Conservation (phyloP, 1,140 invertebrate genomes). For the Cepaea nemoralis region DNA sequence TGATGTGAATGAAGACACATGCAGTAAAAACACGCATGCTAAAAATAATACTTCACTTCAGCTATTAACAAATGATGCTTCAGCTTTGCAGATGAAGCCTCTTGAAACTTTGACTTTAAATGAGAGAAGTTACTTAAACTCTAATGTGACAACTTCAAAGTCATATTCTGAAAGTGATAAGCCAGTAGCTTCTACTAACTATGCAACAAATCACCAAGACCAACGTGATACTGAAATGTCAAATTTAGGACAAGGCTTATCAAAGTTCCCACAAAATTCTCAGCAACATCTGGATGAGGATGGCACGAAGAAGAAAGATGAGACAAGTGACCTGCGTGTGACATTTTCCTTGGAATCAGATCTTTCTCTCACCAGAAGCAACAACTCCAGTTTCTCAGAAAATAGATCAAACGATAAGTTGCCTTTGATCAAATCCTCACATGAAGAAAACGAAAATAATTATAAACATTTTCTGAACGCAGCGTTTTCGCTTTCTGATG, state of each 20-base stretch:
- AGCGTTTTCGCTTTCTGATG: not conserved
- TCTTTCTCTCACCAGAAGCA: not conserved
- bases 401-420: not conserved
- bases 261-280: not conserved
- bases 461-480: not conserved
- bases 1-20: not conserved
- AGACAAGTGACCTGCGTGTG: not conserved
- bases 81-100: not conserved
- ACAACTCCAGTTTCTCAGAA: constrained; percentile 19
- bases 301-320: not conserved
- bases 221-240: not conserved
- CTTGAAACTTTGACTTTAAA: not conserved
- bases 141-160: not conserved
- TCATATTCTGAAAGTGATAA: not conserved
- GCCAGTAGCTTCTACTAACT: not conserved
- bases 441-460: not conserved
- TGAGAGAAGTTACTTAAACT: not conserved
- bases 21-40: not conserved
- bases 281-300: not conserved
- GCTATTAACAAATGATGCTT: not conserved
- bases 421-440: constrained; percentile 5
- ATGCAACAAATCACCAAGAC: not conserved
- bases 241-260: not conserved
- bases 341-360: not conserved
- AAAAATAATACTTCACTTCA: not conserved